phyloP scores from a whole-genome alignment of 2,113 vertebrate genomes.

The Eulemur macaco region DNA sequence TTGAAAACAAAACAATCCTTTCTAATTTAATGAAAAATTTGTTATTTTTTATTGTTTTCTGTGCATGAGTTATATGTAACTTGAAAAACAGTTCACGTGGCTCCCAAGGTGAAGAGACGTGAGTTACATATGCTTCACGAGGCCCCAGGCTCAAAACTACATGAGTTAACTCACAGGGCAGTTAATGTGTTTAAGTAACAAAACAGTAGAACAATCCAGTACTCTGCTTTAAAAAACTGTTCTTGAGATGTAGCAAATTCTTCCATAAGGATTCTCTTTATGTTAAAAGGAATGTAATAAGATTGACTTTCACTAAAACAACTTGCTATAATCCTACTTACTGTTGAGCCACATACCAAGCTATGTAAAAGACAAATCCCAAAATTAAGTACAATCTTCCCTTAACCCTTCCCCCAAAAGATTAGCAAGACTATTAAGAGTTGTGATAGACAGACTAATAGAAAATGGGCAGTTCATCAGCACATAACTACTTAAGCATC shows the following conservation, averaged over 20 bases:
- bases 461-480: conserved; percentile 47
- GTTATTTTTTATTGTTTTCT: too few species aligned
- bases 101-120: too few species aligned
- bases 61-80: too few species aligned
- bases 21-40: too few species aligned
- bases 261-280: conserved; percentile 23
- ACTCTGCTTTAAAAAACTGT: background rate
- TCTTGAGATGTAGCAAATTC: background rate
- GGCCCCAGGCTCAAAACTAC: too few species aligned
- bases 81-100: too few species aligned
- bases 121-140: too few species aligned
- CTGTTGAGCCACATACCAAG: conserved; percentile 10
- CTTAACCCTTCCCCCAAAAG: background rate
- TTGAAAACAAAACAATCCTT: too few species aligned
- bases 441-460: conserved; percentile 38
- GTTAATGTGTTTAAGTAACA: background rate
- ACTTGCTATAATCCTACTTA: conserved; percentile 35
- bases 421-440: conserved; percentile 33
- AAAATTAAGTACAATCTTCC: conserved; percentile 32
- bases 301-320: conserved; percentile 19
- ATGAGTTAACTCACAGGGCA: too few species aligned
- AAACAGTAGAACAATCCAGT: background rate
- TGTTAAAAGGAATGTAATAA: conserved; percentile 45
- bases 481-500: conserved; percentile 40
- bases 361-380: conserved; percentile 2